Percentiles rank a stretch among this genome's conserved stretches.
These are phyloP conservation scores for Caenorhabditis becei DNA, from an alignment of 2,888 invertebrate species.

Conservation along the genomic window DNA sequence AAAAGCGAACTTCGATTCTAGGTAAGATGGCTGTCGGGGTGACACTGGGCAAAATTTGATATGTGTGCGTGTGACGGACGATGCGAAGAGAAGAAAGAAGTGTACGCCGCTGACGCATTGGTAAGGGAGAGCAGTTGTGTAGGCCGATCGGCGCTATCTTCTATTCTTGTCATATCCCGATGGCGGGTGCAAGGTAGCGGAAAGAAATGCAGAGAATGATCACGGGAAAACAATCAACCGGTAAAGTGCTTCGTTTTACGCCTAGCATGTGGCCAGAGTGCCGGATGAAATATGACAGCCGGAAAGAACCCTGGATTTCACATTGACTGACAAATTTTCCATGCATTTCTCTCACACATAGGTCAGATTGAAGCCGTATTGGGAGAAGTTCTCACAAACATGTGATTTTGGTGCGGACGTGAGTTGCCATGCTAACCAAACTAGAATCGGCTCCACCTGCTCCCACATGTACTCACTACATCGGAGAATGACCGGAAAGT, in stretches of 20 bases:
- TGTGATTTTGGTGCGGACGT: not conserved
- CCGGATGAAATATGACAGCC: constrained; percentile 25
- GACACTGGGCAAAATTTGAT: constrained; percentile 50
- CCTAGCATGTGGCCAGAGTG: constrained; percentile 23
- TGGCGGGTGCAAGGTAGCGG: constrained; percentile 49
- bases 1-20: constrained; percentile 40
- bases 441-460: not conserved
- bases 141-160: constrained; percentile 27
- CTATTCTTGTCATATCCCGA: constrained; percentile 54
- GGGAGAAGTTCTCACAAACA: not conserved
- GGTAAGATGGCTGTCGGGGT: constrained; percentile 45
- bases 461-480: no score
- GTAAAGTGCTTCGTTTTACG: constrained; percentile 43
- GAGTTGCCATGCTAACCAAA: not conserved
- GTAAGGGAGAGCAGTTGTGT: constrained; percentile 41
- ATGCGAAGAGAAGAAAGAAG: constrained; percentile 18
- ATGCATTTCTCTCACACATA: constrained; percentile 7
- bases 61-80: constrained; percentile 46
- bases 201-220: constrained; percentile 56
- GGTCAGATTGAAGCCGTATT: constrained; percentile 1
- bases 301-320: not conserved
- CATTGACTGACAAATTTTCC: not conserved
- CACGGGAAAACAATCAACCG: constrained; percentile 35
- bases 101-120: constrained; percentile 35
- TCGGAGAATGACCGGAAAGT: not conserved